Percentiles rank a stretch among this genome's conserved stretches.
phyloP scores from a whole-genome alignment of 2,888 invertebrate species.

The Trichopoda pennipes region DNA sequence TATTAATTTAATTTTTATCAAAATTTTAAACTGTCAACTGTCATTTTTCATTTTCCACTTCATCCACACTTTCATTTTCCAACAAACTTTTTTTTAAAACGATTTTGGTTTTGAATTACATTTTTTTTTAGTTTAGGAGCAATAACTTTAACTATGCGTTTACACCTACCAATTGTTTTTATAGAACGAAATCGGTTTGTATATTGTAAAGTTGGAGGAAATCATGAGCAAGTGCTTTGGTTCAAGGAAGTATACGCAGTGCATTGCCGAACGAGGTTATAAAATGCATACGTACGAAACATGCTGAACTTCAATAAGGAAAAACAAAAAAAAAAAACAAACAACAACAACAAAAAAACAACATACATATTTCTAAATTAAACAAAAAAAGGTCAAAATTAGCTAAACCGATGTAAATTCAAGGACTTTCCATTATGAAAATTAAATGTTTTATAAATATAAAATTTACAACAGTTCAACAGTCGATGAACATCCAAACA shows the following conservation, averaged over 20 bases:
- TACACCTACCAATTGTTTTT: neutral
- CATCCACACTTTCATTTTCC: neutral
- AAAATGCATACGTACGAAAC: constrained; percentile 23
- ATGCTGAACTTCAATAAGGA: constrained; percentile 34
- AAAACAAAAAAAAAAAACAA: constrained; percentile 16
- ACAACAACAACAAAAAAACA: no score
- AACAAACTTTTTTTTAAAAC: neutral
- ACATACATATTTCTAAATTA: no score
- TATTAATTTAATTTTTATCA: neutral
- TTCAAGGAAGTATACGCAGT: constrained; percentile 34
- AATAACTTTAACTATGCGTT: neutral
- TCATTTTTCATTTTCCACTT: constrained; percentile 2
- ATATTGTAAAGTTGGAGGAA: neutral
- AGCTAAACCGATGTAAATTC: constrained; percentile 4
- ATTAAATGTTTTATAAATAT: constrained; percentile 6
- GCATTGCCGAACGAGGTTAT: constrained; percentile 24
- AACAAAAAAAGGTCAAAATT: neutral
- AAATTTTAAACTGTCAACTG: neutral
- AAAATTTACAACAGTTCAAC: constrained; percentile 19
- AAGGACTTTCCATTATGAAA: constrained; percentile 2
- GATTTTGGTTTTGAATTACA: neutral
- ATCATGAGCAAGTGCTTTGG: constrained; percentile 19
- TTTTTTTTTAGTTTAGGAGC: neutral
- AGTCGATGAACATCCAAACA: constrained; percentile 64
- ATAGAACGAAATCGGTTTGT: neutral